phyloP scores from a whole-genome alignment of 2,888 invertebrate genomes.

The Euphydryas editha region DNA sequence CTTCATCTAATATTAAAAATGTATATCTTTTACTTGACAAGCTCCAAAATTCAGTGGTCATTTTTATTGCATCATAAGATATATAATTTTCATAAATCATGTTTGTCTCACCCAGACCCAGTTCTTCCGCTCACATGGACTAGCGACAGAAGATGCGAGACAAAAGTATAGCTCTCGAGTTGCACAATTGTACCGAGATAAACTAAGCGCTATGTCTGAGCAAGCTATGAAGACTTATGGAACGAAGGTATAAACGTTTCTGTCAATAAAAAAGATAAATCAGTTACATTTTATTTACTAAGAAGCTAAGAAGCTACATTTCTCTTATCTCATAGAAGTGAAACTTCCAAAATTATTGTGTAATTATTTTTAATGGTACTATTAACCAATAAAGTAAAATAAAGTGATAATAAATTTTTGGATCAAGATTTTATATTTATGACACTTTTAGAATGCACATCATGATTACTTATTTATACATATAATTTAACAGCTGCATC shows the following conservation, averaged over 20 bases:
- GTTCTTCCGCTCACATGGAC: slow-evolving; percentile 97
- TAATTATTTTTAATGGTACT: no score
- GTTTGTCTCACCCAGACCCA: slow-evolving; percentile 85
- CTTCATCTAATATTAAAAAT: no score
- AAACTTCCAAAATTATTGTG: no score
- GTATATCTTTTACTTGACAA: no score
- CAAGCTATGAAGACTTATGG: slow-evolving; percentile 95
- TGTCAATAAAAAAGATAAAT: background rate
- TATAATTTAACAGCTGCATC: slow-evolving; percentile 84
- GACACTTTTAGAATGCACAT: background rate
- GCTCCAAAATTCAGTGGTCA: no score
- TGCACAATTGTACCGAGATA: slow-evolving; percentile 96
- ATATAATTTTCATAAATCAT: background rate
- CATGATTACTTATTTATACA: no score
- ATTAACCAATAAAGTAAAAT: no score
- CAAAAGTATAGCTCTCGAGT: slow-evolving; percentile 99
- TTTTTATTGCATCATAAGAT: background rate
- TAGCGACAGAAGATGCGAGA: slow-evolving; percentile 95
- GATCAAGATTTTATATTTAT: no score
- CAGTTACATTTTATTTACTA: no score
- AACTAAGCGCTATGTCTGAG: slow-evolving; percentile 90
- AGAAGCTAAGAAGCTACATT: no score
- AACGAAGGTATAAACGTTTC: slow-evolving; percentile 86
- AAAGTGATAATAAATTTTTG: no score
- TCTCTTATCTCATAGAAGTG: no score